Conservation (phyloP, 2,888 invertebrate genomes). For the Elmis aenea region DNA sequence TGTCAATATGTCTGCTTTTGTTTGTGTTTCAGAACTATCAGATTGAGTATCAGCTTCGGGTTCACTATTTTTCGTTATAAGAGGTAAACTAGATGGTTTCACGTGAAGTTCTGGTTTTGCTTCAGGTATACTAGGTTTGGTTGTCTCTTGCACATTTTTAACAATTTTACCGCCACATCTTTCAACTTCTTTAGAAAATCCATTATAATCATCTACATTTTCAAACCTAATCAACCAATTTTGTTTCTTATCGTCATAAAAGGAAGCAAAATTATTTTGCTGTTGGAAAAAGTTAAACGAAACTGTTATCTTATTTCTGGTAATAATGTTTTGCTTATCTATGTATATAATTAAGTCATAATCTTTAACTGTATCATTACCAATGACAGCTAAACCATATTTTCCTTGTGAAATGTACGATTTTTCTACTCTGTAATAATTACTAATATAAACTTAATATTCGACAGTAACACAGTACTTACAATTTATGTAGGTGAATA, state of each 20-base stretch:
- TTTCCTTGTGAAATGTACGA: constrained; percentile 40
- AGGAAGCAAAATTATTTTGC: constrained; percentile 33
- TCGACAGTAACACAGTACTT: constrained; percentile 14
- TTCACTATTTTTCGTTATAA: background rate
- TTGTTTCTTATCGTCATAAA: constrained; percentile 34
- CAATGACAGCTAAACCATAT: constrained; percentile 48
- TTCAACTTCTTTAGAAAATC: constrained; percentile 26
- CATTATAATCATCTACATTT: constrained; percentile 26
- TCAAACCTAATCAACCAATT: constrained; percentile 39
- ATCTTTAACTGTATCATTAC: constrained; percentile 26
- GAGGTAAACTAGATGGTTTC: background rate
- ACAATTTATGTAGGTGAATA: constrained; percentile 34
- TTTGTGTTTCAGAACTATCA: constrained; percentile 27
- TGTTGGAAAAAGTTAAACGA: constrained; percentile 29
- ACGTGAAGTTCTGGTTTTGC: background rate
- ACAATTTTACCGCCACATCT: constrained; percentile 4
- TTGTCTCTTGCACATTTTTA: background rate
- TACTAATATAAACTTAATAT: background rate
- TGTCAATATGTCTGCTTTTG: constrained; percentile 49
- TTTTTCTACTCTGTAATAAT: constrained; percentile 34
- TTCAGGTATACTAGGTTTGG: constrained; percentile 2
- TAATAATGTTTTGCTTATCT: constrained; percentile 38
- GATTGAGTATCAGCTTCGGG: constrained; percentile 9
- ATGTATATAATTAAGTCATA: constrained; percentile 42
- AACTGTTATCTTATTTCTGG: constrained; percentile 29